Evolutionary conservation across 2,797 vertebrate genomes (phyloP).

Genomic region (Ispidina picta): DNA sequence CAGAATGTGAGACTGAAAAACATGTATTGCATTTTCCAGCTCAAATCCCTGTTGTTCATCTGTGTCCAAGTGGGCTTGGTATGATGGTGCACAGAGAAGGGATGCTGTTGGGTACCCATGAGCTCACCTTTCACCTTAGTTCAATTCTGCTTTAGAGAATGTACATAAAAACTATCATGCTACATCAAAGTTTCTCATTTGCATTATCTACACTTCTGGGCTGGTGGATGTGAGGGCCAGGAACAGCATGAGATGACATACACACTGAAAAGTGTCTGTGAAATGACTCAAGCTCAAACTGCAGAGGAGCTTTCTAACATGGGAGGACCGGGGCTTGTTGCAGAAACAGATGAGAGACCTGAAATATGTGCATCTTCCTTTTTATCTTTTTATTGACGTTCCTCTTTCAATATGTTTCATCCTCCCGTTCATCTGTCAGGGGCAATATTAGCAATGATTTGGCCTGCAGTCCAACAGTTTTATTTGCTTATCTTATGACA

Average conservation of each 20-base stretch:
- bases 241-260: too few relatives aligned
- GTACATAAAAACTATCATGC: not conserved
- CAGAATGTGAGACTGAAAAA: not conserved
- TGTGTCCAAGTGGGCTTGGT: not conserved
- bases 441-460: not conserved
- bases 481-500: conserved; percentile 73
- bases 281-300: too few relatives aligned
- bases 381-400: not conserved
- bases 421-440: not conserved
- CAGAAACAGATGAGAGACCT: not conserved
- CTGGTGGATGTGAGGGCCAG: not conserved
- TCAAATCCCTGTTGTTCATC: not conserved
- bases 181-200: not conserved
- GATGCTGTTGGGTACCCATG: not conserved
- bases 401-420: not conserved
- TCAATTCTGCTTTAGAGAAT: not conserved
- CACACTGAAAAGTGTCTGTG: not conserved
- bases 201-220: not conserved
- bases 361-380: too few relatives aligned
- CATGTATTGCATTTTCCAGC: not conserved
- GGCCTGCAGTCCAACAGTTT: not conserved
- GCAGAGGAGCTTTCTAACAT: too few relatives aligned
- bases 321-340: too few relatives aligned
- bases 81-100: not conserved
- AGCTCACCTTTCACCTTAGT: not conserved